Evolutionary conservation across 2,797 vertebrate species (phyloP).

Genomic region (Miichthys miiuy): DNA sequence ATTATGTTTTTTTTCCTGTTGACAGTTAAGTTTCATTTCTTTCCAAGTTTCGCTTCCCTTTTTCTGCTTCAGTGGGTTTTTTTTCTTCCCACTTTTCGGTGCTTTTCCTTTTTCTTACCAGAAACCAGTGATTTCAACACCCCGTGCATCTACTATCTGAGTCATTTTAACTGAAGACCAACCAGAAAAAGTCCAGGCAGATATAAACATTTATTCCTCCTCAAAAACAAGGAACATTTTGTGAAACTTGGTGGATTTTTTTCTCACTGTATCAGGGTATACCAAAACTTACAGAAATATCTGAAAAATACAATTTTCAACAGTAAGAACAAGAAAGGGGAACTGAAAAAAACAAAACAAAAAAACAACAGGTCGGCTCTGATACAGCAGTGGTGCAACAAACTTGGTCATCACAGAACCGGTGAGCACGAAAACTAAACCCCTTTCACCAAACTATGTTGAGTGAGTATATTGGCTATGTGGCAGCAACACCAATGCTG

Average conservation of each 20-base stretch:
- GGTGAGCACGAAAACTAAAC: slow-evolving; percentile 45
- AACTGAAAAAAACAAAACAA: slow-evolving; percentile 6
- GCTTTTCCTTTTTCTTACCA: slow-evolving; percentile 11
- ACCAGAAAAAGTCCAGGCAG: slow-evolving; percentile 63
- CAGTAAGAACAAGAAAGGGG: slow-evolving; percentile 14
- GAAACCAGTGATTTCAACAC: slow-evolving; percentile 44
- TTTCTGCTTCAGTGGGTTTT: neutral
- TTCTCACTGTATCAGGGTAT: slow-evolving; percentile 37
- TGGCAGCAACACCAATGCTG: slow-evolving; percentile 48
- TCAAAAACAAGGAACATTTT: slow-evolving; percentile 65
- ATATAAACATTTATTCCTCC: slow-evolving; percentile 79
- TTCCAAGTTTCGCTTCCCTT: slow-evolving; percentile 39
- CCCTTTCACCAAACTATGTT: slow-evolving; percentile 23
- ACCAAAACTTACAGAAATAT: slow-evolving; percentile 41
- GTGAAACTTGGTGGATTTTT: slow-evolving; percentile 74
- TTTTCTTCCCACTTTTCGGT: neutral
- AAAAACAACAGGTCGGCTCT: slow-evolving; percentile 13
- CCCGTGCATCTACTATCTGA: slow-evolving; percentile 21
- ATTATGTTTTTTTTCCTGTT: neutral
- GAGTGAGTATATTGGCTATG: slow-evolving; percentile 19
- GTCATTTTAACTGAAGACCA: slow-evolving; percentile 35
- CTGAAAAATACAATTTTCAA: slow-evolving; percentile 58
- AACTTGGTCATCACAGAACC: slow-evolving; percentile 35
- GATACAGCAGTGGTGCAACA: slow-evolving; percentile 39
- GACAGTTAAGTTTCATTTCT: slow-evolving; percentile 5